Conservation (phyloP, 92 coral and sea anemone genomes). For the Porites evermanni region DNA sequence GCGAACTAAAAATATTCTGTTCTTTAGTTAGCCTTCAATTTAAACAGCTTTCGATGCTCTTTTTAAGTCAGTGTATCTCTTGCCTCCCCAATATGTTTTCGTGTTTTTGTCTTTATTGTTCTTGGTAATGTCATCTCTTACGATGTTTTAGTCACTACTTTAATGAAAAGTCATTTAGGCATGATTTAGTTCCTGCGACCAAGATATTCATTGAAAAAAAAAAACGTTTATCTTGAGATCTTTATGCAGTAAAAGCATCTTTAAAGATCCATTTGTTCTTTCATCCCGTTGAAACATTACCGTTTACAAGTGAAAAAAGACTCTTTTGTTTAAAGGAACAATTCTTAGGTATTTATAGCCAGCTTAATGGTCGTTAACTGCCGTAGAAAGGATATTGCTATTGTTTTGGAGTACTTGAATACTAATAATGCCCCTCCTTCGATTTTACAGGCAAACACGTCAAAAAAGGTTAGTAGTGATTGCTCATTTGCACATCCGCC, state of each 20-base stretch:
- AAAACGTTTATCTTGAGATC: not conserved
- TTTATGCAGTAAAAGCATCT: not conserved
- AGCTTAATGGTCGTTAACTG: conserved; percentile 22
- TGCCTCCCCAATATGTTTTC: not conserved
- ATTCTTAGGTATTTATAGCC: conserved; percentile 3
- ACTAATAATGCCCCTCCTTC: conserved; percentile 36
- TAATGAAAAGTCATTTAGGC: too few species aligned
- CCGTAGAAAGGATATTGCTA: conserved; percentile 28
- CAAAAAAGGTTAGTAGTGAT: conserved; percentile 72
- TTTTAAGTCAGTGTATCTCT: not conserved
- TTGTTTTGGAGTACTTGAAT: conserved; percentile 36
- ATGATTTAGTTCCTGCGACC: not conserved
- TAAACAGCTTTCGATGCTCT: not conserved
- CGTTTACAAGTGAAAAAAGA: not conserved
- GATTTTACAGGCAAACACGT: conserved; percentile 76
- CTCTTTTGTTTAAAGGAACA: conserved; percentile 7
- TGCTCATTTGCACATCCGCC: not conserved
- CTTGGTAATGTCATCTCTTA: not conserved
- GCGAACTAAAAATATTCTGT: too few species aligned
- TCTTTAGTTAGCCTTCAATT: too few species aligned
- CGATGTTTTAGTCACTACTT: not conserved
- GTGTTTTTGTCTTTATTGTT: not conserved
- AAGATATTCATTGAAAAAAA: not conserved
- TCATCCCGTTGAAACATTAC: not conserved
- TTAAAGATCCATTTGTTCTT: not conserved